Conservation (phyloP, 2,888 invertebrate genomes). For the Caenorhabditis angaria region DNA sequence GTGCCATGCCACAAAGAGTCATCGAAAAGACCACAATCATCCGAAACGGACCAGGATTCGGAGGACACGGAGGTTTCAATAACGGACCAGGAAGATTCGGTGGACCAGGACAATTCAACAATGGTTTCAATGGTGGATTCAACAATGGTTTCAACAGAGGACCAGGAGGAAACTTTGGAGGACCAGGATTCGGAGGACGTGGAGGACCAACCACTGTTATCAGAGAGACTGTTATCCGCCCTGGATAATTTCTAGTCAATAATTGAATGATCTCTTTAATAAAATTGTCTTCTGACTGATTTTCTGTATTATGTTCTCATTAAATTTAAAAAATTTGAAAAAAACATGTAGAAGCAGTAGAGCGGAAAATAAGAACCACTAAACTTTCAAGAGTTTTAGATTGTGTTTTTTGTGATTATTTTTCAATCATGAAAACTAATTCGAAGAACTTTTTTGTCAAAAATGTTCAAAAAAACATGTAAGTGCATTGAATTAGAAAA, state of each 20-base stretch:
- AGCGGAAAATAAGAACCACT: too few species aligned
- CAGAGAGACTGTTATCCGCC: slow-evolving; percentile 45
- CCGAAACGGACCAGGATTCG: slow-evolving; percentile 15
- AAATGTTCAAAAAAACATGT: too few species aligned
- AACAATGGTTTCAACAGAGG: slow-evolving; percentile 4
- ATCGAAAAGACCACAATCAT: slow-evolving; percentile 42
- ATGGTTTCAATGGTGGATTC: slow-evolving; percentile 8
- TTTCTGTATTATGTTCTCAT: neutral
- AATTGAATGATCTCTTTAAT: neutral
- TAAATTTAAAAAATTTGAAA: too few species aligned
- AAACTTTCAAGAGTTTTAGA: too few species aligned
- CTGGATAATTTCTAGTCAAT: neutral
- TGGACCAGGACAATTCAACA: slow-evolving; percentile 12
- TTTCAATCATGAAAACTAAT: too few species aligned
- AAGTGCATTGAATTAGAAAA: too few species aligned
- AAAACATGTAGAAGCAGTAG: too few species aligned
- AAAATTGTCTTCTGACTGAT: neutral
- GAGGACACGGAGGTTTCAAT: slow-evolving; percentile 24
- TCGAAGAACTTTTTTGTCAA: too few species aligned
- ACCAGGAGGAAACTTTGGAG: slow-evolving; percentile 10
- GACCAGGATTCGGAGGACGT: slow-evolving; percentile 12
- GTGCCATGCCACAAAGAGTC: slow-evolving; percentile 34
- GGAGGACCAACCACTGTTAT: slow-evolving; percentile 39
- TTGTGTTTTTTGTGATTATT: too few species aligned
- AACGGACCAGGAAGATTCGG: slow-evolving; percentile 22